Base-by-base conservation (phyloP, 1,140 invertebrate genomes). In the Cardiocondyla obscurior region DNA sequence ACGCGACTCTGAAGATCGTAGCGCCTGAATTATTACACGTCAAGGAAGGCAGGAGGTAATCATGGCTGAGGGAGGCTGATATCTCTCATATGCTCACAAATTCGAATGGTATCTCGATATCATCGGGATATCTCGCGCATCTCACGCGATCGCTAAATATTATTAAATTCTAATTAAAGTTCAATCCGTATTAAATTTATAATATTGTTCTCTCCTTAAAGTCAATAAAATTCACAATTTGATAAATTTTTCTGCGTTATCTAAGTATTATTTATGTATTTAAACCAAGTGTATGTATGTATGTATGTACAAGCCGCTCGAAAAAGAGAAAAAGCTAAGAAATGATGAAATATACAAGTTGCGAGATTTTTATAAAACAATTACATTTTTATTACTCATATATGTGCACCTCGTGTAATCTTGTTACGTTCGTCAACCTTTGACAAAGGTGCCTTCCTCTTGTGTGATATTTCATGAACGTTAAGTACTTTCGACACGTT, bases 21-120 rank as follows among this genome's bases (percentile, higher is more conserved):
- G 86, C 90, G 12, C 89, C 91, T 1, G 86, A 91, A 65, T 62
- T 91, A 58, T 74, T 39, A 81, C 62, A 30, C n/a, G 7, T 30
- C 28, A 46, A 39, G 10, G 16, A 44, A 42, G 30, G 57, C 16
- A 25, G 12, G 12, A 14, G n/a, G 14, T 60, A 46, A 46, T 8
- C 19, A 62, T n/a, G 7, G 2, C 19, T 55, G 33, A 67, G 33
- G 22, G 2, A 42, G 8, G 16, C 42, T 30, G 16, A 0, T 7
- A 10, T 64, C 1, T 49, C 8, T 64, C 22, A 30, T 16, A 42
- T 16, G 30, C 6, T 53, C n/a, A 53, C 12, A 30, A 67, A 69
- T 55, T 19, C 16, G 12, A 46, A n/a, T 36, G 19, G 10, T 8
- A 22, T 4, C n/a, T 36, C 14, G 22, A 0, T 57, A n/a, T 36